phyloP scores from a whole-genome alignment of 2,113 vertebrate genomes.

The Pampusana beccarii region DNA sequence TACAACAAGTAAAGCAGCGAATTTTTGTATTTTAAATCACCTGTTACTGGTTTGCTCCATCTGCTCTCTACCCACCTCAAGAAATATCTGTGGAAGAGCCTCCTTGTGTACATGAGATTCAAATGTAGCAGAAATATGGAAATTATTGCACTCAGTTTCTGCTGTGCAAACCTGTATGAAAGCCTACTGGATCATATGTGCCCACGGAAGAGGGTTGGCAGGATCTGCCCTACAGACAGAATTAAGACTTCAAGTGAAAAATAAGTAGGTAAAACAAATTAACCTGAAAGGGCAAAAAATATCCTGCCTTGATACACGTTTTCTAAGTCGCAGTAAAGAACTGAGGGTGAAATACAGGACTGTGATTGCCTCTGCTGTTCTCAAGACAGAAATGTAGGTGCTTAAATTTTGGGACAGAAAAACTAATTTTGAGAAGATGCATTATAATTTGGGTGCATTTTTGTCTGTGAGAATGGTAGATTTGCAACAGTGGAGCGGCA shows the following conservation, averaged over 20 bases:
- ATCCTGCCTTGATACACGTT: neutral
- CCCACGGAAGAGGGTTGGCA: neutral
- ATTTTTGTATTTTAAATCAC: neutral
- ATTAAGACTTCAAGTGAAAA: slow-evolving; percentile 21
- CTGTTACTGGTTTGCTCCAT: neutral
- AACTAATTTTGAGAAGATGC: slow-evolving; percentile 17
- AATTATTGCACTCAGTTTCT: neutral
- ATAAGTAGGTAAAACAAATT: slow-evolving; percentile 44
- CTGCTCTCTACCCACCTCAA: neutral
- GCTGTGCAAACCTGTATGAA: neutral
- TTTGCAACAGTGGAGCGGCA: slow-evolving; percentile 55
- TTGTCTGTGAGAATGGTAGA: slow-evolving; percentile 10
- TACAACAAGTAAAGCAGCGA: neutral
- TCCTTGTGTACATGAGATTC: neutral
- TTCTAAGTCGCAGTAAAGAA: slow-evolving; percentile 14
- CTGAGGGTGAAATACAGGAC: neutral
- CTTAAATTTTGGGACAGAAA: slow-evolving; percentile 7
- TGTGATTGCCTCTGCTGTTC: neutral
- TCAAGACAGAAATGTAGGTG: neutral
- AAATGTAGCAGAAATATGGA: neutral
- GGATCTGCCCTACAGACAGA: slow-evolving; percentile 8
- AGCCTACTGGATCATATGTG: neutral
- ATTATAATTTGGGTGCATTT: slow-evolving; percentile 30
- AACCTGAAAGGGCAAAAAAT: slow-evolving; percentile 13
- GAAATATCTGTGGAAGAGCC: neutral